phyloP scores from a whole-genome alignment of 2,888 invertebrate species.

The Hermaeophaga mercurialis region DNA sequence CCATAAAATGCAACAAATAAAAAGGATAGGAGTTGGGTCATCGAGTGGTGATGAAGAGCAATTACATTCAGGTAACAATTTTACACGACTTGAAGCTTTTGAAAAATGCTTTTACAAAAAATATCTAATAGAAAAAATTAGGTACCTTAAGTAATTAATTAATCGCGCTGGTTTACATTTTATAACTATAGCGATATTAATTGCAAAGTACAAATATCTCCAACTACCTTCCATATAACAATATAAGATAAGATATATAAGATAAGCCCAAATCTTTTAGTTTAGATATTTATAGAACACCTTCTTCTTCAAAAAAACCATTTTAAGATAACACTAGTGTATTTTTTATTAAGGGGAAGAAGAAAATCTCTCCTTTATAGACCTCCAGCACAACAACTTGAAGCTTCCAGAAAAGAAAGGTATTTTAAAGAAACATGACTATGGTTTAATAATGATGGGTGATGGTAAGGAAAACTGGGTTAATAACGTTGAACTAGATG shows the following conservation, averaged over 20 bases:
- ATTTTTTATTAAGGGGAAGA: slow-evolving; percentile 60
- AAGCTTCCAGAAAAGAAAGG: slow-evolving; percentile 90
- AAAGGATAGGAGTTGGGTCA: slow-evolving; percentile 71
- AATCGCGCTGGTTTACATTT: no score
- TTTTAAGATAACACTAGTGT: no score
- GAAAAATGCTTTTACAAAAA: no score
- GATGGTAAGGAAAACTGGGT: slow-evolving; percentile 78
- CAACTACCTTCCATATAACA: no score
- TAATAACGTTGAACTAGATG: slow-evolving; percentile 68
- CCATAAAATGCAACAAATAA: slow-evolving; percentile 78
- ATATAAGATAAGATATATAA: no score
- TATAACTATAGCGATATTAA: no score
- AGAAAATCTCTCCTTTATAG: slow-evolving; percentile 81
- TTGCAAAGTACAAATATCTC: no score
- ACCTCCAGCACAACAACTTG: slow-evolving; percentile 76
- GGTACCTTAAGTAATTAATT: no score
- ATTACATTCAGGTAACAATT: slow-evolving; percentile 71
- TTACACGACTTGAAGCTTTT: no score
- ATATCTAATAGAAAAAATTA: no score
- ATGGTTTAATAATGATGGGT: slow-evolving; percentile 73
- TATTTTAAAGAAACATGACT: slow-evolving; percentile 85
- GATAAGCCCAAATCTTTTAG: no score
- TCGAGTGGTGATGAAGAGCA: slow-evolving; percentile 81
- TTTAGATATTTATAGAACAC: not conserved
- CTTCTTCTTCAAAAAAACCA: no score